Evolutionary conservation across 2,797 vertebrate species (phyloP), one percentile per base, ranked within the genome.

Genomic region (Lycodopsis pacificus): DNA sequence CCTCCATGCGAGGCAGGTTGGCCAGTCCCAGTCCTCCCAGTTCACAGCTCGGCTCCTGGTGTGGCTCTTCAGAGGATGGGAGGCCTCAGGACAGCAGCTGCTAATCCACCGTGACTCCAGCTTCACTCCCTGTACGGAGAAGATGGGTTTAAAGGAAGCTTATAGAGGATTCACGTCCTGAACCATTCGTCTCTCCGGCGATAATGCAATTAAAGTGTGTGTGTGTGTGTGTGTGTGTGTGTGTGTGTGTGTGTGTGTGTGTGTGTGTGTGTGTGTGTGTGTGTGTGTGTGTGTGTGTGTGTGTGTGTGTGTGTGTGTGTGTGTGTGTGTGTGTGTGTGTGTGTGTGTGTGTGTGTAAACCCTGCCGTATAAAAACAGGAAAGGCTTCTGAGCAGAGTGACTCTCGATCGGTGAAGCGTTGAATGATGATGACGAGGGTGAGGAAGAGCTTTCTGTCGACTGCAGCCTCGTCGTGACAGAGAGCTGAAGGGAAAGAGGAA

Each of bases 21-120:
- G 36, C 46, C 80, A 72, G 77, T 81, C 56, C 46, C 80, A 72
- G 77, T 81, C 56, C 25, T 73, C 74, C 67, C 71, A 65, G 68
- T 87, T 65, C 14, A 8, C 66, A 51, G 46, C n/a, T 64, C 7
- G 0, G 48, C 66, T 65, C 68, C 13, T 70, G 10, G 0, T 62
- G 56, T 53, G 57, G 58, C 56, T 67, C 46, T 64, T 68, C 32
- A 65, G 71, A 65, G 56, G 66, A 61, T 42, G 59, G 10, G 48
- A 65, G 30, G 66, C 77, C 83, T 76, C 78, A 5, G 69, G 71
- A 83, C 80, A 83, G 72, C 63, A 71, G 70, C 75, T 38, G 71
- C 20, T 88, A 82, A 89, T 88, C 85, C 73, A 65, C 48, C 59
- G 73, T 65, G 80, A 58, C 76, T 88, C 71, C 46, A 61, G 73